Evolutionary conservation across 2,113 vertebrate genomes (phyloP).

Genomic region (Hemicordylus capensis): DNA sequence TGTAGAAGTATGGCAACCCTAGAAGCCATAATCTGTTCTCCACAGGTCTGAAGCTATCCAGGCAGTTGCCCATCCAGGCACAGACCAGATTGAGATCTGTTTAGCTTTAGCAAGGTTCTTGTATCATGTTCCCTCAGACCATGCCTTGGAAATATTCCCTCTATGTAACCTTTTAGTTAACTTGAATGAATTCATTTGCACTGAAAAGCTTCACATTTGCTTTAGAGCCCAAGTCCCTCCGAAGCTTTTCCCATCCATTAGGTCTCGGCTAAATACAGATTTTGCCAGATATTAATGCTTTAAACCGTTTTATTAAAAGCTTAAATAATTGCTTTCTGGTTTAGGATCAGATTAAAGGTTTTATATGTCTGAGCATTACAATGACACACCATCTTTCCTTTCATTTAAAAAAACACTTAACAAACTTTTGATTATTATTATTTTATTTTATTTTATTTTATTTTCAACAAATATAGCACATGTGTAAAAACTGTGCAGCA

Average conservation of each 20-base stretch:
- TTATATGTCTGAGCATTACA: neutral
- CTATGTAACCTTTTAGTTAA: neutral
- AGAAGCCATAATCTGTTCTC: no score
- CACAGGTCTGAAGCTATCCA: no score
- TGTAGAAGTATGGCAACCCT: neutral
- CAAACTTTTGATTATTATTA: no score
- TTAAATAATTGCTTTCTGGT: conserved; percentile 14
- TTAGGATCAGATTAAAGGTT: conserved; percentile 18
- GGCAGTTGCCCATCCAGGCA: no score
- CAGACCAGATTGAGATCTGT: no score
- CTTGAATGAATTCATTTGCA: neutral
- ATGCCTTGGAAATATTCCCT: neutral
- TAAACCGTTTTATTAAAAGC: conserved; percentile 18
- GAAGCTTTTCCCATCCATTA: neutral
- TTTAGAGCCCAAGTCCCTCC: neutral
- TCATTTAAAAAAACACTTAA: neutral
- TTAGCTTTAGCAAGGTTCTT: no score
- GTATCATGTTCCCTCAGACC: no score
- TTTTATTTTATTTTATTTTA: no score
- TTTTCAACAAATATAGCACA: no score
- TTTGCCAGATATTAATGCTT: conserved; percentile 17
- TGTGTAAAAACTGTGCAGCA: no score
- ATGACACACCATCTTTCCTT: neutral
- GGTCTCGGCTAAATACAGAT: neutral
- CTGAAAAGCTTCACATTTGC: neutral